Evolutionary conservation across 2,113 vertebrate genomes (phyloP).

Genomic region (Pluvianellus socialis): DNA sequence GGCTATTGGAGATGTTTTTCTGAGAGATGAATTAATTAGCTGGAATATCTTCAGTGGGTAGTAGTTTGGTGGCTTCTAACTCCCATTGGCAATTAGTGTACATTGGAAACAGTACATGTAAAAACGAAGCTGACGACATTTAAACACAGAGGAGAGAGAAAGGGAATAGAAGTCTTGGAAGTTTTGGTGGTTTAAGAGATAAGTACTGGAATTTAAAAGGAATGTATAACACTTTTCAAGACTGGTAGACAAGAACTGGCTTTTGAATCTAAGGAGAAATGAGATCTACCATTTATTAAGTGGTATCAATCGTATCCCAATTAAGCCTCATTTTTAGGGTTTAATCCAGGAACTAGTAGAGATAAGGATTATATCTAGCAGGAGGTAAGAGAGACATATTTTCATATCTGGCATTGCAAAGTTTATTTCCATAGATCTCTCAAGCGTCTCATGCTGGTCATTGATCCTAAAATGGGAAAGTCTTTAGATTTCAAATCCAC

Average conservation of each 20-base stretch:
- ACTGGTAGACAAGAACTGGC: background rate
- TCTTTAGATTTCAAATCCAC: background rate
- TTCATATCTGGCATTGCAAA: background rate
- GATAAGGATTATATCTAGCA: background rate
- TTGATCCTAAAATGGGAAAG: background rate
- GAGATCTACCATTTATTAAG: background rate
- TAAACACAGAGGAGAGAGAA: background rate
- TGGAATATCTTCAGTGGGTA: background rate
- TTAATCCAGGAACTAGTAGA: background rate
- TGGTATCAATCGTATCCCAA: background rate
- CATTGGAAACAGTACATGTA: background rate
- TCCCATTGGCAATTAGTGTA: background rate
- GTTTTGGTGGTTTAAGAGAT: background rate
- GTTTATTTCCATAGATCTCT: background rate
- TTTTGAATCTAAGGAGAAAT: background rate
- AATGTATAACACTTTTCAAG: background rate
- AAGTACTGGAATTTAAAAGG: background rate
- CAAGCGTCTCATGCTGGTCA: background rate
- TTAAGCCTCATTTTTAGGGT: background rate
- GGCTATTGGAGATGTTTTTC: background rate
- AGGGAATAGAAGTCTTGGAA: background rate
- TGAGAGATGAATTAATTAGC: background rate
- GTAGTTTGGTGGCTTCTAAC: background rate
- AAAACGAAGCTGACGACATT: background rate
- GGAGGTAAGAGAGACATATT: background rate